Base-by-base conservation (phyloP, 2,797 vertebrate genomes). In the Anas bernieri region DNA sequence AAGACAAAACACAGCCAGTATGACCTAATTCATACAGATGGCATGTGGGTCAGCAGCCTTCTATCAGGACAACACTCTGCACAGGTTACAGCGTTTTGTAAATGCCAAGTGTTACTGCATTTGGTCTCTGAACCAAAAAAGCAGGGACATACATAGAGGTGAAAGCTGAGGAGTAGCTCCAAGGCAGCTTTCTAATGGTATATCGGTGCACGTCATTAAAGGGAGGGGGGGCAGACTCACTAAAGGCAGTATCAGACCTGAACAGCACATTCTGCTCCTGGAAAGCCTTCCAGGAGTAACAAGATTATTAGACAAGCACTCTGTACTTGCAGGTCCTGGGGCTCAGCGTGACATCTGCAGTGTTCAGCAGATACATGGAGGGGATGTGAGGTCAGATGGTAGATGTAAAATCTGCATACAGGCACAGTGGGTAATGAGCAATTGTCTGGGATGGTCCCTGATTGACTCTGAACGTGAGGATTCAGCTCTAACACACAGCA, bases 1-100 rank as follows among this genome's bases (percentile, higher is more conserved):
- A 94, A 96, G 91, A 93, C 85, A 85, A 91, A 95, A 92, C 78
- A 91, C 35, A 90, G 73, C 25, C 66, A 86, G 48, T 17, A 50
- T 90, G 91, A 90, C 83, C 91, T 75, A 81, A 81, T 90, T 90
- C 1, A 0, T 87, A 72, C 41, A 83, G 62, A 82, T 81, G 73
- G 73, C 89, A 81, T 78, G 48, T 66, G n/a, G 89, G 80, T 69
- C 87, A 83, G 82, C 64, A 85, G 48, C 68, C 54, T 86, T 50
- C 5, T 41, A 37, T 64, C 68, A 5, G 21, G 85, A 61, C 66
- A 75, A 46, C 4, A 11, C 25, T 54, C 68, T 83, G 48, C 48
- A 17, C 5, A 75, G 61, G 35, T 33, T 77, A 33, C 15, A 21
- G 1, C 1, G 28, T 56, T 87, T 78, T 72, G 25, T 80, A 74